Base-by-base conservation (phyloP, 2,113 vertebrate species). In the Megaceryle torquata region DNA sequence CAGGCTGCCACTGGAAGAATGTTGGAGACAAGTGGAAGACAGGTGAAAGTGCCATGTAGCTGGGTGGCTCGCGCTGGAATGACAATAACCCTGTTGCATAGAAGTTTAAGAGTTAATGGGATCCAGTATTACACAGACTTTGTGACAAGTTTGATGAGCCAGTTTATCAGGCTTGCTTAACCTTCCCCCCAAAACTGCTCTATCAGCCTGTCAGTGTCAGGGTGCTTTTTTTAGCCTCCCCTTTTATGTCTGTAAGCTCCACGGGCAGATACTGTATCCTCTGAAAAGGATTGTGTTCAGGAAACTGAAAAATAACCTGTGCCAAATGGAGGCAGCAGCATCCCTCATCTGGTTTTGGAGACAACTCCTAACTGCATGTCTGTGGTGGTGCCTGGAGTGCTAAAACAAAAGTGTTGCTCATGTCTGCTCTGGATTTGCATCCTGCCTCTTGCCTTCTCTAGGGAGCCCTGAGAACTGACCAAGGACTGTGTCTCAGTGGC, bases 141-240 rank as follows among this genome's bases (percentile, higher is more conserved):
- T 44, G 48, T 86, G 91, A 95, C 64, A 20, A 15, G 35, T 93
- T 53, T 96, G 93, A 94, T 93, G 92, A 96, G 89, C 82, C 77
- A 50, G 72, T 97, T 97, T 96, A 88, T 95, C 94, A 95, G 87
- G 50, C 69, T 92, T 54, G 9, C 86, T 96, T 97, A 96, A 94
- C 90, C 88, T 96, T 51, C 22, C 37, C 80, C 82, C 97, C 94
- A 95, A 80, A 93, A 85, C 90, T 80, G 86, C 10, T 3, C 68
- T 78, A 84, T 86, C 91, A 88, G 57, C 41, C 67, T 82, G 39
- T 70, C 71, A 68, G 57, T 31, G 44, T 24, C 86, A 83, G 41
- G 46, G 43, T 22, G 31, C 39, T 77, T 84, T 71, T 51, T 74
- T 82, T 50, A 86, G 50, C 76, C 61, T 75, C 29, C 57, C 13